Percentiles rank a stretch among this genome's conserved stretches.
Evolutionary conservation across 2,797 vertebrate species (phyloP).

Genomic region (Hephaestus fuliginosus): DNA sequence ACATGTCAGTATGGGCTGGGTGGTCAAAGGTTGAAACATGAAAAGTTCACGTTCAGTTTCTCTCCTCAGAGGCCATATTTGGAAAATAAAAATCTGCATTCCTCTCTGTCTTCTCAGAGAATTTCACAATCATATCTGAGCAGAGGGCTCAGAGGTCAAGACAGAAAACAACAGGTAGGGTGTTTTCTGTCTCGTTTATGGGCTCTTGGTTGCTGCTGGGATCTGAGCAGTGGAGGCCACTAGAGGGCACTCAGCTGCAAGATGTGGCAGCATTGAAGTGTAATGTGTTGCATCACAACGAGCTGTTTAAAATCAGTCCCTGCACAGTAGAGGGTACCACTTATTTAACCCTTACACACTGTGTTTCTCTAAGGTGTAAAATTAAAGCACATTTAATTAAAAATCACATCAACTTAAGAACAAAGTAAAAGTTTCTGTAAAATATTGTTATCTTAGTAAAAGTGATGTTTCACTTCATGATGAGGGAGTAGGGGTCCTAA

Average conservation of each 20-base stretch:
- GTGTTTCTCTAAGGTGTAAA: neutral
- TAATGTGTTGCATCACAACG: neutral
- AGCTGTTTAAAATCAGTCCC: neutral
- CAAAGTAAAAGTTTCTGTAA: neutral
- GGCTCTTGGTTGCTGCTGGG: neutral
- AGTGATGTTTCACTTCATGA: neutral
- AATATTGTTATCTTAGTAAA: neutral
- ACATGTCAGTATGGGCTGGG: neutral
- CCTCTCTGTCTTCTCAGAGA: neutral
- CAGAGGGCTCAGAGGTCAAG: too few relatives aligned
- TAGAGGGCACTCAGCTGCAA: constrained; percentile 60
- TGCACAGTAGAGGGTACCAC: neutral
- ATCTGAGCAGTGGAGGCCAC: constrained; percentile 23
- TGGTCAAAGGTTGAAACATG: neutral
- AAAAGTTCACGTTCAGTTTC: neutral
- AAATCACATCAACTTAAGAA: neutral
- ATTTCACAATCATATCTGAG: neutral
- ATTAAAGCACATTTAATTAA: neutral
- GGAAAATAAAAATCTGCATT: neutral
- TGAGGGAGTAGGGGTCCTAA: neutral
- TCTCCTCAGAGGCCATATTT: neutral
- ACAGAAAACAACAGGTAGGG: neutral
- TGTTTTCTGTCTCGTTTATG: neutral
- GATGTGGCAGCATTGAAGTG: neutral
- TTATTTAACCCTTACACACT: neutral